Evolutionary conservation across 2,888 invertebrate genomes (phyloP), one percentile per base, ranked within the genome.

Genomic region (Calliopum simillimum): DNA sequence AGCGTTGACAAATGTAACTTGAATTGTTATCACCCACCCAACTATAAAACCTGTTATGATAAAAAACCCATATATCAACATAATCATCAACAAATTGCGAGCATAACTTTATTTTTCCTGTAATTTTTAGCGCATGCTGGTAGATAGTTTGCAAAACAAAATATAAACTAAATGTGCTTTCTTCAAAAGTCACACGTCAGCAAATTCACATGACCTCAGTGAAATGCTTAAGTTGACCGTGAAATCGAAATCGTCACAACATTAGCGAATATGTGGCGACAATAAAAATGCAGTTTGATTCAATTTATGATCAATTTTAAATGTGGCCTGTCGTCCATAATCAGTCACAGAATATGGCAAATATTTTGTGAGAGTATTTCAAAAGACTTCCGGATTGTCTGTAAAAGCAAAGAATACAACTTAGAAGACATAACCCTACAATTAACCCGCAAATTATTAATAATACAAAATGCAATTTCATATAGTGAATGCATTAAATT

Each of bases 31-130:
- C 11, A 58, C 41, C 59, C 23, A 61, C 46, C 19, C 21, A 62
- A 16, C 21, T 43, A 64, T n/a, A n/a, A n/a, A n/a, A n/a, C 16
- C 53, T 41, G 64, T 33, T 56, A 65, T 65, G 72, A 75, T 70
- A 75, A 72, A 71, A 69, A 73, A 77, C 76, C 77, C 80, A 81
- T 81, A 79, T 80, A 79, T 83, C 80, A 82, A 78, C 80, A 82
- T 82, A 82, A 83, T 81, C 78, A 77, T 21, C n/a, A 81, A 81
- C 80, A 81, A 82, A 82, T 83, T 82, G 81, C 77, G 78, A 79
- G 75, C 79, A 80, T 83, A 83, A 82, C 81, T 83, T 83, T 81
- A 82, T 82, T 82, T 83, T 82, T 83, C 83, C 82, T 82, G 82
- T 80, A 78, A 79, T 81, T 82, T 82, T 78, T 79, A 21, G n/a